These are phyloP conservation scores for Ormyrus labotus DNA, from an alignment of 2,888 invertebrate species.

Conservation along the genomic window DNA sequence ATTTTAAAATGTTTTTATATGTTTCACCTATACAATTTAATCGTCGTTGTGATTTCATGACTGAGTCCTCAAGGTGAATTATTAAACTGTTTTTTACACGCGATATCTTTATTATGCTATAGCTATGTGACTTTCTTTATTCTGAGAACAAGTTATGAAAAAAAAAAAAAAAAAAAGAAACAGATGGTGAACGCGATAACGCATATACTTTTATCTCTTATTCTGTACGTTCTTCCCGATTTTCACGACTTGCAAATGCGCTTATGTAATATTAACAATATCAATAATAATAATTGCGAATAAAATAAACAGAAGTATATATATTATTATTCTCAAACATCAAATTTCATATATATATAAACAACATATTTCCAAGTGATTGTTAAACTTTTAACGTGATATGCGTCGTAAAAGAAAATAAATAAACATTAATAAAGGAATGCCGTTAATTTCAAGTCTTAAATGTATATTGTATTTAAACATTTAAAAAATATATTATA, in stretches of 20 bases:
- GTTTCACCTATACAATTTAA: slow-evolving; percentile 45
- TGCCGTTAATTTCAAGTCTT: slow-evolving; percentile 61
- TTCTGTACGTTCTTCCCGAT: slow-evolving; percentile 50
- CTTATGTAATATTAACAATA: slow-evolving; percentile 52
- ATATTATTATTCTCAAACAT: slow-evolving; percentile 39
- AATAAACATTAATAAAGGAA: slow-evolving; percentile 56
- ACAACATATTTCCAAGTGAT: slow-evolving; percentile 36
- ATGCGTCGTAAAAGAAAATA: slow-evolving; percentile 41
- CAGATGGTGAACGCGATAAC: slow-evolving; percentile 4
- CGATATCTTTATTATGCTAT: slow-evolving; percentile 24
- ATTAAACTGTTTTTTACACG: slow-evolving; percentile 31
- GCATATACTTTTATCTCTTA: slow-evolving; percentile 34
- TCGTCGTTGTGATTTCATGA: slow-evolving; percentile 53
- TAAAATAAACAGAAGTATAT: slow-evolving; percentile 54
- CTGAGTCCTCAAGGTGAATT: slow-evolving; percentile 34
- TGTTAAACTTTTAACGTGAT: slow-evolving; percentile 51
- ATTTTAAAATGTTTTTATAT: slow-evolving; percentile 51
- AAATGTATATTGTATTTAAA: slow-evolving; percentile 68
- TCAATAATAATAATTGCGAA: slow-evolving; percentile 48
- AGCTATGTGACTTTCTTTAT: slow-evolving; percentile 37
- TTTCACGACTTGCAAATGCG: slow-evolving; percentile 52
- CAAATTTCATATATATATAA: slow-evolving; percentile 35
- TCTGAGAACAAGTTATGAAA: slow-evolving; percentile 7
- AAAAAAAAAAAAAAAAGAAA: background rate
- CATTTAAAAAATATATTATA: slow-evolving; percentile 62